Percentiles rank a stretch among this genome's conserved stretches.
Evolutionary conservation across 1,140 invertebrate species (phyloP).

Genomic region (Diabrotica undecimpunctata): DNA sequence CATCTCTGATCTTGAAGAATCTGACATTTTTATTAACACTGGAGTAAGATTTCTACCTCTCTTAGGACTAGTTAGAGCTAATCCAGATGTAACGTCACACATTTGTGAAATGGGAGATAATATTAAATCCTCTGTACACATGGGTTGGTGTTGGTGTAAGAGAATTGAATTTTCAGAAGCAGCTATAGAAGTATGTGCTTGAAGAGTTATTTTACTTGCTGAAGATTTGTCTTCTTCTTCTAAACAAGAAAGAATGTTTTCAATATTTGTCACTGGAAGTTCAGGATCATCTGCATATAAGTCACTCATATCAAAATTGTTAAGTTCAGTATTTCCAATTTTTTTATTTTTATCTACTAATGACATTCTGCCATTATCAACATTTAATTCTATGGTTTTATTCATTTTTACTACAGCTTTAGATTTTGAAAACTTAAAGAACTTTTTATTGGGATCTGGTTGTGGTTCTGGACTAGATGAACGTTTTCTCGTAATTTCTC

Average conservation of each 20-base stretch:
- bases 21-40: constrained; percentile 27
- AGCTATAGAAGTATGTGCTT: constrained; percentile 29
- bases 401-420: constrained; percentile 31
- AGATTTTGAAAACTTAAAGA: constrained; percentile 38
- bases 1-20: constrained; percentile 11
- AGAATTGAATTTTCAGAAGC: constrained; percentile 33
- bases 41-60: constrained; percentile 35
- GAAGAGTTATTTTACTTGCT: constrained; percentile 13
- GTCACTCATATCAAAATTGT: constrained; percentile 28
- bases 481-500: constrained; percentile 1
- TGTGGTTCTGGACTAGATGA: constrained; percentile 18
- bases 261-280: constrained; percentile 23
- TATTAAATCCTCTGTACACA: constrained; percentile 21
- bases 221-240: constrained; percentile 3
- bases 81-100: constrained; percentile 52
- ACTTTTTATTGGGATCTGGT: constrained; percentile 33
- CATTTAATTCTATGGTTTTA: constrained; percentile 32
- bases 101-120: constrained; percentile 53
- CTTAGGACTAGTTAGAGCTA: constrained; percentile 45
- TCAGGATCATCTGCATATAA: constrained; percentile 27
- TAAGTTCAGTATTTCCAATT: constrained; percentile 19
- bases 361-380: constrained; percentile 32
- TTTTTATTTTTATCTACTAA: constrained; percentile 29
- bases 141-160: constrained; percentile 21
- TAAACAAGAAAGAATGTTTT: constrained; percentile 26